Base-by-base conservation (phyloP, 1,140 invertebrate genomes). In the Ridgeia piscesae region DNA sequence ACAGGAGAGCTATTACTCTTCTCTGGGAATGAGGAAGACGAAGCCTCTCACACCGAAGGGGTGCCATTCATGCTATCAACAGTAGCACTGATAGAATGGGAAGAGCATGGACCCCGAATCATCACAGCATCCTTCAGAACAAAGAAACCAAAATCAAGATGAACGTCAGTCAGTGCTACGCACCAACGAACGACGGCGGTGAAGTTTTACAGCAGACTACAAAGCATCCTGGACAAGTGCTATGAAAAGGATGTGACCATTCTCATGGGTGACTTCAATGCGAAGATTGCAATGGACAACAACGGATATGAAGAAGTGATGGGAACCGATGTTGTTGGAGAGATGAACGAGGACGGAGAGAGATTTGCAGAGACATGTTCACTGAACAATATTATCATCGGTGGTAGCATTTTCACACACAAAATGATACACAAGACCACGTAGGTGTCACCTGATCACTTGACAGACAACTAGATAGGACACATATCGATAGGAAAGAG, bases 331-430 rank as follows among this genome's bases (percentile, higher is more conserved):
- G 35, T 4, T 42, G 42, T 42, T 42, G 11, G 33, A 92, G 34
- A 92, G 50, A n/a, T 34, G 48, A 58, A 33, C 50, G 21, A 48
- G 34, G 31, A 92, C 50, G 48, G 93, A 88, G 93, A 94, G 90
- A 92, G 91, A 92, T 90, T 93, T 31, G 77, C 92, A 34, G 92
- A 94, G 14, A 31, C 92, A 27, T 93, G 93, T 92, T 34, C 91
- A 0, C 6, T 89, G 35, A 42, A 42, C 42, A 42, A 42, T 4
- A 42, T 42, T 42, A 11, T 42, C 42, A 42, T 42, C 42, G 42
- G 42, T n/a, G 42, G 42, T 11, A 42, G 42, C 42, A 42, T 42
- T 42, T 42, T 42, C 42, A 42, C 42, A 42, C 42, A 42, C 11
- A 42, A 42, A 42, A 42, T 4, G 42, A 42, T 11, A 42, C 42